Percentiles rank a stretch among this genome's conserved stretches.
Conservation (phyloP, 2,888 invertebrate species). For the Apeira syringaria region DNA sequence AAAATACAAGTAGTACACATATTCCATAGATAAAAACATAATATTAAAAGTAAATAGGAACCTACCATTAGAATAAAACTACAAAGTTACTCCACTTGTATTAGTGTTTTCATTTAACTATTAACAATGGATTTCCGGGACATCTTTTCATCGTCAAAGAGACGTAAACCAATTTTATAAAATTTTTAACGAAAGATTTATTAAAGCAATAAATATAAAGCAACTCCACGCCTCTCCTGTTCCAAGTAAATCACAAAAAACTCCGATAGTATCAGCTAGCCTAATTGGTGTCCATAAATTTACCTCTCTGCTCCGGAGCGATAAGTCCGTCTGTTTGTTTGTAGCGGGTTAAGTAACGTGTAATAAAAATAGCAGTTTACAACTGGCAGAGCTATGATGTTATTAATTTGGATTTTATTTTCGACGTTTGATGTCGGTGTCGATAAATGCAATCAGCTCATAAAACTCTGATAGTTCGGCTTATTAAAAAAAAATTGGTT, state of each 20-base stretch:
- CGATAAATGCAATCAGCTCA: neutral
- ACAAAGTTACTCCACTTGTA: too few species aligned
- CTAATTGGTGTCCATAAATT: conserved; percentile 78
- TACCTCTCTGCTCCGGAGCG: conserved; percentile 18
- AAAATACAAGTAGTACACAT: too few species aligned
- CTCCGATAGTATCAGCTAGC: conserved; percentile 62
- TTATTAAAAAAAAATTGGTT: too few species aligned
- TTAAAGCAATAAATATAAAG: neutral
- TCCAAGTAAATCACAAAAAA: conserved; percentile 40
- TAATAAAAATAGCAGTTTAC: conserved; percentile 25
- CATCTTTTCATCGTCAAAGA: too few species aligned
- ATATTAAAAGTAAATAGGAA: too few species aligned
- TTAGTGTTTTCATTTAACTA: too few species aligned
- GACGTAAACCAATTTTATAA: too few species aligned
- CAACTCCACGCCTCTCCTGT: conserved; percentile 38
- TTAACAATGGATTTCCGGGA: too few species aligned
- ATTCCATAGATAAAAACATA: too few species aligned
- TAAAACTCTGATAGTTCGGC: too few species aligned
- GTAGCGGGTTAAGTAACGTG: conserved; percentile 25
- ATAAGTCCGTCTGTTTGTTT: conserved; percentile 39
- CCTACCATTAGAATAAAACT: too few species aligned
- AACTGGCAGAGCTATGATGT: conserved; percentile 9
- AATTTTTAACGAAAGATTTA: too few species aligned
- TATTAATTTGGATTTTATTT: conserved; percentile 10
- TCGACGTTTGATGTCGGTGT: neutral